Base-by-base conservation (phyloP, 2,113 vertebrate genomes). In the Cyphomyrus plagiostoma region DNA sequence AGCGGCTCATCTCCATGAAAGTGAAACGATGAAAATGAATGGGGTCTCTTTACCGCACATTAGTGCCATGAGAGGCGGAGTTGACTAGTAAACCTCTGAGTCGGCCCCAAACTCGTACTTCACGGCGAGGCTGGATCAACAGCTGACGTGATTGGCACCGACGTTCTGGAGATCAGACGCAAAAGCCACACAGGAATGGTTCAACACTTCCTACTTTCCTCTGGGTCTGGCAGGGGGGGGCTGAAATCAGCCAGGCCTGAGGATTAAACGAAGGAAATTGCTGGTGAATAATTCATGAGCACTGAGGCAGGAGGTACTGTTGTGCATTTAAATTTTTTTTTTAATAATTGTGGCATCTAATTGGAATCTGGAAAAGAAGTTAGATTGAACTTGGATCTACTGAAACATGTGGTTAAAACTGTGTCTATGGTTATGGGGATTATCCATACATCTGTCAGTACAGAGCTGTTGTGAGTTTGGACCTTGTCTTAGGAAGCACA, bases 251-350 rank as follows among this genome's bases (percentile, higher is more conserved):
- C 21, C 83, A 49, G 8, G 10, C 48, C 83, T 86, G 21, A 86
- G 83, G 83, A 86, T 49, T 49, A 48, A 86, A 50, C 19, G n/a
- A 26, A 86, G 83, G 23, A 86, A 86, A 50, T 48, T 48, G 45
- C 50, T 48, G 50, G n/a, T 48, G n/a, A 86, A 86, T 86, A 86
- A 86, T 86, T 86, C 42, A 86, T 85, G 9, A 86, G 19, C 6
- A 50, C 48, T 23, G 23, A 86, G 83, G 45, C 50, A 48, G 46
- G 48, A 86, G n/a, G 19, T 48, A 19, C n/a, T 48, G 11, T 50
- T 50, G 23, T 86, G 83, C 1, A 13, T 85, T 48, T 85, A 13
- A 50, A 4, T 10, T 49, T n/a, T 26, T 84, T 83, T 84, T 49
- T 26, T 49, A 86, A 86, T 86, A n/a, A 9, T 86, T 86, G 48